Conservation (phyloP, 1,140 invertebrate species). For the Reticulitermes speratus region DNA sequence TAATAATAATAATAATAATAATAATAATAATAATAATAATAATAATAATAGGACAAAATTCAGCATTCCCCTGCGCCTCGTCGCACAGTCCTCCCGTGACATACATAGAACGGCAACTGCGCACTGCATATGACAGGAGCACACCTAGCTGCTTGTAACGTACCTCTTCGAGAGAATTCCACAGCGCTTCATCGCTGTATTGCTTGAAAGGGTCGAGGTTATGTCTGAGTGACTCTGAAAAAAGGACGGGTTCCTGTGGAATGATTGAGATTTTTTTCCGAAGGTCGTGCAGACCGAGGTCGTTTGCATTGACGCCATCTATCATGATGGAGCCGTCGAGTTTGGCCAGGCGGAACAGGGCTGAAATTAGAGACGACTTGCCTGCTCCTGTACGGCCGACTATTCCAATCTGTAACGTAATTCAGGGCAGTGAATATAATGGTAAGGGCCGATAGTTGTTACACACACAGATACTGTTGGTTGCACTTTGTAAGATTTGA, state of each 20-base stretch:
- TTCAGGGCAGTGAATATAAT: too few relatives aligned
- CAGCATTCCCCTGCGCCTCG: too few relatives aligned
- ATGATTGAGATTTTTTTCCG: slow-evolving; percentile 64
- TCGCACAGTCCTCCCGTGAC: too few relatives aligned
- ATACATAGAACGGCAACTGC: too few relatives aligned
- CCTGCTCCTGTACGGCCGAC: slow-evolving; percentile 51
- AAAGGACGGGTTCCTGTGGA: slow-evolving; percentile 71
- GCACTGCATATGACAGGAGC: too few relatives aligned
- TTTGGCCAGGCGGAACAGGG: slow-evolving; percentile 51
- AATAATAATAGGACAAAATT: too few relatives aligned
- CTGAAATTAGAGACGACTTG: slow-evolving; percentile 47
- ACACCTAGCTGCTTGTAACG: slow-evolving; percentile 17
- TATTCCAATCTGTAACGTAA: slow-evolving; percentile 22
- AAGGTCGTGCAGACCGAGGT: slow-evolving; percentile 59
- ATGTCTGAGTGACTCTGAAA: slow-evolving; percentile 64
- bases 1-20: too few relatives aligned
- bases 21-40: too few relatives aligned
- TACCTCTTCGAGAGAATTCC: slow-evolving; percentile 60
- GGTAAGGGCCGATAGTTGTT: too few relatives aligned
- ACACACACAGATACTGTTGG: too few relatives aligned
- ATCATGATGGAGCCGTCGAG: slow-evolving; percentile 54
- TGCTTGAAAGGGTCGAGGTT: slow-evolving; percentile 72
- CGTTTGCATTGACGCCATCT: slow-evolving; percentile 56
- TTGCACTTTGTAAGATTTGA: too few relatives aligned
- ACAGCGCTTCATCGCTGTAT: slow-evolving; percentile 55